Evolutionary conservation across 2,888 invertebrate genomes (phyloP).

Genomic region (Epistrophe eligans): DNA sequence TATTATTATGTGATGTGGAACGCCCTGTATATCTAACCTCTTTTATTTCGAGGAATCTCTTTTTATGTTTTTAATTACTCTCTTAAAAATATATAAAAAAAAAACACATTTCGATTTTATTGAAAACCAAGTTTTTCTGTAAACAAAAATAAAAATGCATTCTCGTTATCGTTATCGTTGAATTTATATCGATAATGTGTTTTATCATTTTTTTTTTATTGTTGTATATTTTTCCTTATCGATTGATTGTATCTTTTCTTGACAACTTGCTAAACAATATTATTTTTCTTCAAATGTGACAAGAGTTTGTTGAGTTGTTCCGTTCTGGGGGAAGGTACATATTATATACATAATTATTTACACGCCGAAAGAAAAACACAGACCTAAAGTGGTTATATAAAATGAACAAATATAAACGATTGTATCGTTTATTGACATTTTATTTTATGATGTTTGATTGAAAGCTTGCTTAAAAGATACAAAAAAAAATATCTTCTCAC

Average conservation of each 20-base stretch:
- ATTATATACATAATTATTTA: constrained; percentile 28
- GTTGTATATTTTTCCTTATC: constrained; percentile 55
- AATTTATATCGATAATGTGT: constrained; percentile 67
- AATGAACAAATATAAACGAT: constrained; percentile 38
- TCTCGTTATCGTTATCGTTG: constrained; percentile 58
- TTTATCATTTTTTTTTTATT: constrained; percentile 64
- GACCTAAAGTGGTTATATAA: constrained; percentile 10
- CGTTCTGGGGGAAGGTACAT: neutral
- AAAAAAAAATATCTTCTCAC: neutral
- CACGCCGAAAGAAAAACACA: constrained; percentile 29
- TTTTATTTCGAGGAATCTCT: constrained; percentile 6
- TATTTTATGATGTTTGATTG: constrained; percentile 53
- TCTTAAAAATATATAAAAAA: constrained; percentile 8
- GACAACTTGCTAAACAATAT: constrained; percentile 61
- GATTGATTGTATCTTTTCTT: constrained; percentile 65
- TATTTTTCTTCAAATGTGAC: constrained; percentile 48
- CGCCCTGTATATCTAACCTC: neutral
- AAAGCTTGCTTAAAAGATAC: constrained; percentile 24
- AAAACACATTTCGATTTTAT: constrained; percentile 32
- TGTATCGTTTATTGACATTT: constrained; percentile 65
- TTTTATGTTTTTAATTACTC: constrained; percentile 55
- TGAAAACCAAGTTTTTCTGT: constrained; percentile 44
- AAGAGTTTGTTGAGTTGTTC: constrained; percentile 49
- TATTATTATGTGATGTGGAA: neutral
- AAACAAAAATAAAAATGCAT: neutral